Evolutionary conservation across 2,113 vertebrate genomes (phyloP).

Genomic region (Enhydra lutris): DNA sequence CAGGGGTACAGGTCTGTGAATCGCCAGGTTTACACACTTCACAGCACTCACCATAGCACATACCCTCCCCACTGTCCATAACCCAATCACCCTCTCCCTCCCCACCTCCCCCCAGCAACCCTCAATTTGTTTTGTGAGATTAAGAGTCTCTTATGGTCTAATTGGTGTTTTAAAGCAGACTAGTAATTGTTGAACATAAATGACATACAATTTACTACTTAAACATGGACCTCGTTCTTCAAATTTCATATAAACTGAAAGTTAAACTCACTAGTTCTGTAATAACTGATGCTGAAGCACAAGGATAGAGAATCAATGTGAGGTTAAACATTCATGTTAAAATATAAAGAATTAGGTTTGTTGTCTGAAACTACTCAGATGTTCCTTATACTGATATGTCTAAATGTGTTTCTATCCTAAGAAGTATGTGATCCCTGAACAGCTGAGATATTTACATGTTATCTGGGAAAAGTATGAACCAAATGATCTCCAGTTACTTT

Average conservation of each 20-base stretch:
- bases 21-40: no score
- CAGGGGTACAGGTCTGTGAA: no score
- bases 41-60: no score
- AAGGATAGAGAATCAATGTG: slow-evolving; percentile 2
- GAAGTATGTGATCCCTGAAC: not conserved
- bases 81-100: fast-evolving
- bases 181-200: not conserved
- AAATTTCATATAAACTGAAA: slow-evolving; percentile 22
- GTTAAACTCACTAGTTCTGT: slow-evolving; percentile 5
- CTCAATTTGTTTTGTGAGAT: no score
- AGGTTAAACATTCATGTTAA: slow-evolving; percentile 54
- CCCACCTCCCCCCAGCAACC: no score
- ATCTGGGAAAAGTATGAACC: slow-evolving; percentile 45
- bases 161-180: not conserved
- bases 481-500: slow-evolving; percentile 52
- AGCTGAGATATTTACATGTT: slow-evolving; percentile 33
- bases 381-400: not conserved
- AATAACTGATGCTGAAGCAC: slow-evolving; percentile 37
- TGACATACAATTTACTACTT: not conserved
- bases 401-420: slow-evolving; percentile 31
- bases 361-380: slow-evolving; percentile 6
- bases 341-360: slow-evolving; percentile 36
- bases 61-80: no score
- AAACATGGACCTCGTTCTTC: not conserved
- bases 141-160: not conserved